Evolutionary conservation across 2,888 invertebrate species (phyloP).

Genomic region (Dasypolia templi): DNA sequence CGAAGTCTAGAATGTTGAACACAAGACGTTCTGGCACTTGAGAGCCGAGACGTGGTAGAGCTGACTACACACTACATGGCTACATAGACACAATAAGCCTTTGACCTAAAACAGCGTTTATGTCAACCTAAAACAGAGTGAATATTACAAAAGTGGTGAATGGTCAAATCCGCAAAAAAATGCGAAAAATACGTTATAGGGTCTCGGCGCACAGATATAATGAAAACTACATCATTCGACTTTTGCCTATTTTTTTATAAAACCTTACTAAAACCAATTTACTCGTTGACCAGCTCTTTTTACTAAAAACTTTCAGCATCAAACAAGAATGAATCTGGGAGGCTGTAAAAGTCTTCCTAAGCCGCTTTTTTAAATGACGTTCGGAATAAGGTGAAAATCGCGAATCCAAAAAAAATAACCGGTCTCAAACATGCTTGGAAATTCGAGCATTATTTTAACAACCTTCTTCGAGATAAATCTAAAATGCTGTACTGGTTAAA

Average conservation of each 20-base stretch:
- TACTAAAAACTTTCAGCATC: background rate
- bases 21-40: constrained; percentile 25
- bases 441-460: too few species aligned
- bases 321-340: background rate
- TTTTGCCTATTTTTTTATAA: background rate
- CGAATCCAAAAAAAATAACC: too few species aligned
- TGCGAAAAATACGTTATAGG: background rate
- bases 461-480: too few species aligned
- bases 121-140: background rate
- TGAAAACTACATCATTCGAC: background rate
- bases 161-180: background rate
- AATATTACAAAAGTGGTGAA: background rate
- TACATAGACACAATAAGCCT: constrained; percentile 23
- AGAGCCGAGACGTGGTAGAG: constrained; percentile 32
- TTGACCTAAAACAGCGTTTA: constrained; percentile 44
- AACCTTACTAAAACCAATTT: too few species aligned
- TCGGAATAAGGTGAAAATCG: background rate
- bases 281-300: background rate
- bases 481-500: too few species aligned
- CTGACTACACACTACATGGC: constrained; percentile 27
- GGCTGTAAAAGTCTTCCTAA: background rate
- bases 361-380: background rate
- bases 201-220: background rate
- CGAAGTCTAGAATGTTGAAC: constrained; percentile 23
- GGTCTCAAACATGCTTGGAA: too few species aligned